phyloP scores from a whole-genome alignment of 2,797 vertebrate species.

The Phrynocephalus forsythii region DNA sequence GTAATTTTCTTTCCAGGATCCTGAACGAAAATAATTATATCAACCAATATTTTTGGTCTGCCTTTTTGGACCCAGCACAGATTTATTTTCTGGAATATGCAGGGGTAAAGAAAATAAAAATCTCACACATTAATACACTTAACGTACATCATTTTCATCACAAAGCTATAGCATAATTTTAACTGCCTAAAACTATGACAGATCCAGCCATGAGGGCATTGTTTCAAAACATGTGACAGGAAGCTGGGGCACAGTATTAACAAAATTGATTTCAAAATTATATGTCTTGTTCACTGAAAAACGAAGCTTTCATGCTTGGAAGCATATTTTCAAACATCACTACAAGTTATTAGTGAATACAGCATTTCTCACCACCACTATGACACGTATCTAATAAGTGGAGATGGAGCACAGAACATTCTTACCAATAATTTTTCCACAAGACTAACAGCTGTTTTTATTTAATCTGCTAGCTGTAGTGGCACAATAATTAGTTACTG shows the following conservation, averaged over 20 bases:
- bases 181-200: background rate
- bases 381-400: background rate
- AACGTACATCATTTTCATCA: background rate
- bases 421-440: background rate
- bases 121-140: background rate
- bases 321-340: background rate
- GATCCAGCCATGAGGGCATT: background rate
- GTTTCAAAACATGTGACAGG: background rate
- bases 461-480: background rate
- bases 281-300: background rate
- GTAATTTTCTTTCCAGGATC: background rate
- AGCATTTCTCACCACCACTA: background rate
- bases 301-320: background rate
- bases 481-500: too few relatives aligned
- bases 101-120: too few relatives aligned
- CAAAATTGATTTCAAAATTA: too few relatives aligned
- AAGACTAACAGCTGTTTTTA: background rate
- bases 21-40: too few relatives aligned
- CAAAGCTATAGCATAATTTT: background rate
- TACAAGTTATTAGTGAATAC: background rate
- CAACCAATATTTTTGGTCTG: too few relatives aligned
- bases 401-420: background rate
- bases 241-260: background rate
- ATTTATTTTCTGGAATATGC: background rate
- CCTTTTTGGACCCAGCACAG: background rate